A percentile compares a stretch with the other conserved stretches of the same genome.
These are phyloP conservation scores for Microcebus tavaratra DNA, from an alignment of 2,113 vertebrate species.

Conservation along the genomic window DNA sequence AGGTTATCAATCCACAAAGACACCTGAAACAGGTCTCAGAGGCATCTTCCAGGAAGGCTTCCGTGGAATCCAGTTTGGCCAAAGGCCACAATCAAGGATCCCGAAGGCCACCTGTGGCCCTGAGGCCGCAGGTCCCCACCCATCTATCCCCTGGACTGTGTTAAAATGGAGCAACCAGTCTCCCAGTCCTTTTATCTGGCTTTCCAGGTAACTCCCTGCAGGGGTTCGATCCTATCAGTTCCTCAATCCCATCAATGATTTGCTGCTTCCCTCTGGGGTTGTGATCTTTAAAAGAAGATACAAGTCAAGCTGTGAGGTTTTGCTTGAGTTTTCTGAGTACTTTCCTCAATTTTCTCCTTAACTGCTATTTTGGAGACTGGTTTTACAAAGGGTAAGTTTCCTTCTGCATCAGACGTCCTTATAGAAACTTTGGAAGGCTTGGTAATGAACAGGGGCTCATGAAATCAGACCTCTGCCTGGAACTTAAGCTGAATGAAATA, in stretches of 20 bases:
- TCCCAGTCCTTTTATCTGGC: background rate
- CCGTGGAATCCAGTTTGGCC: too few relatives aligned
- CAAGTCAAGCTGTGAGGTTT: constrained; percentile 2
- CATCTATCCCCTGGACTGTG: background rate
- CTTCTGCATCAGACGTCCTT: background rate
- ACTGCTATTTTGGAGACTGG: background rate
- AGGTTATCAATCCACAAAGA: background rate
- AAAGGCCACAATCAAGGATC: too few relatives aligned
- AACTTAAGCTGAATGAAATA: background rate
- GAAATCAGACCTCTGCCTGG: background rate
- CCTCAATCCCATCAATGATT: background rate
- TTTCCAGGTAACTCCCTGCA: constrained; percentile 53
- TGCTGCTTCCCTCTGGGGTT: constrained; percentile 32
- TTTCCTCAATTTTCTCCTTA: constrained; percentile 18
- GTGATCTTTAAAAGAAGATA: constrained; percentile 30
- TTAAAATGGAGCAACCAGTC: background rate
- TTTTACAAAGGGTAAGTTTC: background rate
- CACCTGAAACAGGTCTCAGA: background rate
- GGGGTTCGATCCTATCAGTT: background rate
- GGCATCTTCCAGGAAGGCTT: background rate
- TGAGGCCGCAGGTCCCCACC: too few relatives aligned
- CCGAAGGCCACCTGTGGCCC: too few relatives aligned
- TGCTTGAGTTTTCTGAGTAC: background rate
- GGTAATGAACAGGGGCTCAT: background rate
- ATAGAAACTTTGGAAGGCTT: constrained; percentile 24